phyloP scores from a whole-genome alignment of 2,797 vertebrate genomes.

The Malacoraja senta region DNA sequence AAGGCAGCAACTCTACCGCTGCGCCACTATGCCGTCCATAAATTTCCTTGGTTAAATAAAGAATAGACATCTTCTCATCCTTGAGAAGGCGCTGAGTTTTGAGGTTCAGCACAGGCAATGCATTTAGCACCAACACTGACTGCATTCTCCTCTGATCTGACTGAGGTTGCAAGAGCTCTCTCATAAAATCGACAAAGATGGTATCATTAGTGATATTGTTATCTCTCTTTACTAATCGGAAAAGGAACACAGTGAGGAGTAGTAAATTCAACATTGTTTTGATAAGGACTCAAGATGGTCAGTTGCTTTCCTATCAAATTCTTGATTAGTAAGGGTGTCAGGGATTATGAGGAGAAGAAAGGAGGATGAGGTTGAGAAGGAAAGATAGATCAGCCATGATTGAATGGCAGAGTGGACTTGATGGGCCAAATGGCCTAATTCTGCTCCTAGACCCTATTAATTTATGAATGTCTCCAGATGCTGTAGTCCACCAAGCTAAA shows the following conservation, averaged over 20 bases:
- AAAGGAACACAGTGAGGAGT: neutral
- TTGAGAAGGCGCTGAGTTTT: neutral
- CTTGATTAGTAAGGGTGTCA: too few species aligned
- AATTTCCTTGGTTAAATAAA: neutral
- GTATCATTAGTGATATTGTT: neutral
- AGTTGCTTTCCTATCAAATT: neutral
- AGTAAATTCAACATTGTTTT: neutral
- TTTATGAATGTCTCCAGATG: neutral
- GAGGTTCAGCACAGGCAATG: neutral
- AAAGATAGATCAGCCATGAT: too few species aligned
- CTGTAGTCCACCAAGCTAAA: neutral
- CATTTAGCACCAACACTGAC: neutral
- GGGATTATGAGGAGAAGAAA: too few species aligned
- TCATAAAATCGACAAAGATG: neutral
- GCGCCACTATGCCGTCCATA: too few species aligned
- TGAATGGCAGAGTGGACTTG: too few species aligned
- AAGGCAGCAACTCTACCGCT: too few species aligned
- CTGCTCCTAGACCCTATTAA: too few species aligned
- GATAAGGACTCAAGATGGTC: neutral
- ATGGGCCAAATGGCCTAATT: too few species aligned
- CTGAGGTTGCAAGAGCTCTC: neutral
- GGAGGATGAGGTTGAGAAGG: too few species aligned
- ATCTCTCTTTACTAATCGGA: too few species aligned
- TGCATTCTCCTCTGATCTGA: neutral
- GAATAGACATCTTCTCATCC: neutral